A percentile compares a stretch with the other conserved stretches of the same genome.
Conservation (phyloP, 92 coral and sea anemone genomes). For the Epizoanthus scotinus region DNA sequence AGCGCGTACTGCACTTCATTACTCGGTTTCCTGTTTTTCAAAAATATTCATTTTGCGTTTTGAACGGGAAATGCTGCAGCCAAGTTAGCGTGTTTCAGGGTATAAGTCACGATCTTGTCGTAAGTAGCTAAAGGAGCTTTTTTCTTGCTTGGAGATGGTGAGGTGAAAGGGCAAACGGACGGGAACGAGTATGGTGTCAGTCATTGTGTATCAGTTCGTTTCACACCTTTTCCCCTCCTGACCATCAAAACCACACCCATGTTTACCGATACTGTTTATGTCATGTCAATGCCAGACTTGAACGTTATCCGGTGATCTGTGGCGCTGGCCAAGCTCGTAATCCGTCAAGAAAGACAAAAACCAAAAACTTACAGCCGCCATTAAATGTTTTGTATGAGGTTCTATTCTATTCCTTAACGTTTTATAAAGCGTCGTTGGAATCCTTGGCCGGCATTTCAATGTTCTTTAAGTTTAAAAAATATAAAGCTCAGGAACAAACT, state of each 20-base stretch:
- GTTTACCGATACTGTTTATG: background rate
- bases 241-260: conserved; percentile 16
- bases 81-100: background rate
- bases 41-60: background rate
- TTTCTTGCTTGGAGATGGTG: background rate
- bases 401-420: too few relatives aligned
- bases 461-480: too few relatives aligned
- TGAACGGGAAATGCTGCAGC: conserved; percentile 2
- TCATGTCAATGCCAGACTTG: conserved; percentile 28
- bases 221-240: conserved; percentile 24
- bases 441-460: too few relatives aligned
- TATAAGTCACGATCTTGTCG: too few relatives aligned
- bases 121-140: too few relatives aligned
- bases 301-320: background rate
- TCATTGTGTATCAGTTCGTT: conserved; percentile 6
- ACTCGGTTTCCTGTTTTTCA: conserved; percentile 5
- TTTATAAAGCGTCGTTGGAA: too few relatives aligned
- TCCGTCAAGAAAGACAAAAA: conserved; percentile 22
- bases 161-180: background rate
- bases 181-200: conserved; percentile 4
- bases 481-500: too few relatives aligned
- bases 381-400: background rate
- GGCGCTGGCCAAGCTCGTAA: background rate
- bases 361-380: background rate
- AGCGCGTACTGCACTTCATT: background rate